Conservation (phyloP, 2,888 invertebrate genomes). For the Cephus pulcher region DNA sequence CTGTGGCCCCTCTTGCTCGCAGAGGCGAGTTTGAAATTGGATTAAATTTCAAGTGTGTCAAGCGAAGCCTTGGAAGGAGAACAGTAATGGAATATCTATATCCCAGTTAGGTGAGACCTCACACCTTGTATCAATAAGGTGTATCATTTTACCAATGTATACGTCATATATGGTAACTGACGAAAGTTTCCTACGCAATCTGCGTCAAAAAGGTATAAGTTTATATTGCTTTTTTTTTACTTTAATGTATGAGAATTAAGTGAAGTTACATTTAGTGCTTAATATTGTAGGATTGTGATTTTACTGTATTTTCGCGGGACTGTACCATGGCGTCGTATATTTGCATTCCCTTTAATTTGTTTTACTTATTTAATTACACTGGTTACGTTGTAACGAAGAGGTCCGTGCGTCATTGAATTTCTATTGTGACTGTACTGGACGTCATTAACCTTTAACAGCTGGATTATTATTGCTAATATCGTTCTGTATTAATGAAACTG, state of each 20-base stretch:
- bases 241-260: background rate
- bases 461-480: background rate
- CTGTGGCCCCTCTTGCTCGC: conserved; percentile 12
- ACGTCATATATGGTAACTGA: background rate
- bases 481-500: background rate
- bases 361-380: background rate
- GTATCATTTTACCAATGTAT: background rate
- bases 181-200: background rate
- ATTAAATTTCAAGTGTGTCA: conserved; percentile 55
- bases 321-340: background rate
- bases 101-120: conserved; percentile 35
- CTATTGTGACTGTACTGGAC: background rate
- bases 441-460: background rate
- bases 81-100: conserved; percentile 42
- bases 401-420: background rate
- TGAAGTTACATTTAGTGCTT: background rate
- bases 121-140: background rate
- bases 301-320: background rate
- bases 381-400: background rate
- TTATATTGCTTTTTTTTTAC: background rate
- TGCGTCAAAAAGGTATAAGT: background rate
- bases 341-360: background rate
- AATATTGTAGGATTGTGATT: background rate
- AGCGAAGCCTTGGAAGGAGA: conserved; percentile 49
- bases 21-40: conserved; percentile 46